A percentile compares a stretch with the other conserved stretches of the same genome.
phyloP scores from a whole-genome alignment of 2,888 invertebrate species.

The Aspidapion aeneum region DNA sequence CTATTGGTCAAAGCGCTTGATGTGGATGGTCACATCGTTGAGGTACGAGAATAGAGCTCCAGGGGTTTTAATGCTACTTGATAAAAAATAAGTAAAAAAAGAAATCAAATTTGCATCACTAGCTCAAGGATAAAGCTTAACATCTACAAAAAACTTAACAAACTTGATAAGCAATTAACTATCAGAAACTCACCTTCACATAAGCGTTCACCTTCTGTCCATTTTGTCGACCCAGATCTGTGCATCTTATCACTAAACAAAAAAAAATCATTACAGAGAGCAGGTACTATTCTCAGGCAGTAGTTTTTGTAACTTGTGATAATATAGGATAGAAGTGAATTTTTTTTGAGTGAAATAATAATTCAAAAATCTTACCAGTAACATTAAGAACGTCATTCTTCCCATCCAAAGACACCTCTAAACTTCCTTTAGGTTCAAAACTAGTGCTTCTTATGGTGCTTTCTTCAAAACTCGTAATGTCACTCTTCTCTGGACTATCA shows the following conservation, averaged over 20 bases:
- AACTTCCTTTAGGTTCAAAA: slow-evolving; percentile 40
- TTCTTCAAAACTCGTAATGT: slow-evolving; percentile 32
- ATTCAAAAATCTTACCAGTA: slow-evolving; percentile 46
- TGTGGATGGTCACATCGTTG: too few relatives aligned
- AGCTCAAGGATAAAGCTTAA: too few relatives aligned
- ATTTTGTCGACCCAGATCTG: slow-evolving; percentile 64
- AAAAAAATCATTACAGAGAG: slow-evolving; percentile 10
- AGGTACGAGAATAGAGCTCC: too few relatives aligned
- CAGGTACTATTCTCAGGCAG: background rate
- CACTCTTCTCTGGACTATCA: slow-evolving; percentile 39
- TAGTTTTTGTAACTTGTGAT: background rate
- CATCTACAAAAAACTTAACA: too few relatives aligned
- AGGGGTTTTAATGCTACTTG: too few relatives aligned
- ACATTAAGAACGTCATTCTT: slow-evolving; percentile 39
- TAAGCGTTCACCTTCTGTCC: slow-evolving; percentile 75
- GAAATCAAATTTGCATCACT: too few relatives aligned
- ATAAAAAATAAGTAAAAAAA: too few relatives aligned
- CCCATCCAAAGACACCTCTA: slow-evolving; percentile 41
- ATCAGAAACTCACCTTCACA: slow-evolving; percentile 73
- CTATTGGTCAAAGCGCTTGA: too few relatives aligned
- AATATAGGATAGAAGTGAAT: too few relatives aligned
- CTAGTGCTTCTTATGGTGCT: slow-evolving; percentile 29
- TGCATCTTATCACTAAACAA: slow-evolving; percentile 69
- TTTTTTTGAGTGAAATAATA: too few relatives aligned
- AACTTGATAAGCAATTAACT: too few relatives aligned